Evolutionary conservation across 2,113 vertebrate genomes (phyloP), one percentile per base, ranked within the genome.

Genomic region (Apistogramma diplotaenia): DNA sequence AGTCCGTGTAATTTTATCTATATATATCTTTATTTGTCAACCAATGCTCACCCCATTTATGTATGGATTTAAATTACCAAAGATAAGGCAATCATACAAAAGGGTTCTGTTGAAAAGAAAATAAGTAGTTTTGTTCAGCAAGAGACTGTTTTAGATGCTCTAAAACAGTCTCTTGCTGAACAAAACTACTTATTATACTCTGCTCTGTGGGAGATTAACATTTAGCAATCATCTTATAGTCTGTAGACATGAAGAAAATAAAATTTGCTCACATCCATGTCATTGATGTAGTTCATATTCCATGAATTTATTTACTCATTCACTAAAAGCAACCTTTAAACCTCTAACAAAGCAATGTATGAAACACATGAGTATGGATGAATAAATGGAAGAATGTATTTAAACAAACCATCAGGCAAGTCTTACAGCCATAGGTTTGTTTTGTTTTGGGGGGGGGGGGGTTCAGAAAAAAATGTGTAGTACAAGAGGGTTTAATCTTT

Each of bases 261-360:
- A 40, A 0, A 40, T 62, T 6, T 62, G 1, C 21, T 21, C 19
- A 61, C 2, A 19, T 37, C 0, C 0, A 3, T 25, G 0, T 40
- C 7, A 6, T 25, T 43, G 3, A 15, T 65, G 1, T 8, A 18
- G 13, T 5, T 65, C 13, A 65, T 43, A 37, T 1, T 3, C 0
- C 1, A 21, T 13, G 1, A 9, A 46, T 16, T 62, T 23, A 0
- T 8, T 23, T 11, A 11, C 13, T 61, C 23, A n/a, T n/a, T n/a
- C n/a, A n/a, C 23, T 4, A 21, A 11, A 21, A 21, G 27, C 18
- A 5, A 15, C 12, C 5, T 43, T 13, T 4, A 3, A 43, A 5
- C 1, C 3, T 43, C 13, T 15, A 43, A 43, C 29, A 31, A 31
- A 31, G 6, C 29, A 31, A 31, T 31, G 29, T 31, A 31, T 62